Conservation (phyloP, 1,140 invertebrate species). For the Notospermus geniculatus region DNA sequence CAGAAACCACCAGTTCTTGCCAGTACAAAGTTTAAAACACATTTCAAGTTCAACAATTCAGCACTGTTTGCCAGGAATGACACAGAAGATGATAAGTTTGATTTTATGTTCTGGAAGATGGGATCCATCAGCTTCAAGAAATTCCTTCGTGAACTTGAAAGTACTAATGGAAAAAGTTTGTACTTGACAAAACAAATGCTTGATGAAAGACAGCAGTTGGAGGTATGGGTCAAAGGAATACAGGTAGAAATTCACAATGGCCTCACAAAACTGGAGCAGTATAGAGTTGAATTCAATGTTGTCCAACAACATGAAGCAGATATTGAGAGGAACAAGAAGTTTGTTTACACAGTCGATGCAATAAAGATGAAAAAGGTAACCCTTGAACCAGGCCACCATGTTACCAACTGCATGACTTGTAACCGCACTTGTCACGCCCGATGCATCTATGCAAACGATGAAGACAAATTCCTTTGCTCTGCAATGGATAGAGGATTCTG, state of each 20-base stretch:
- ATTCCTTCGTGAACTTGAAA: constrained; percentile 23
- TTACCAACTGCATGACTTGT: constrained; percentile 30
- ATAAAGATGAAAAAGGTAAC: constrained; percentile 8
- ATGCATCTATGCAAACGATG: constrained; percentile 16
- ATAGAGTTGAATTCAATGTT: constrained; percentile 15
- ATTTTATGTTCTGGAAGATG: constrained; percentile 27
- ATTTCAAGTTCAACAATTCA: constrained; percentile 13
- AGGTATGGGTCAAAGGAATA: constrained; percentile 17
- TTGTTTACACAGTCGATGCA: constrained; percentile 17
- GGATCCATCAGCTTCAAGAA: constrained; percentile 19
- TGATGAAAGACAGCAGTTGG: constrained; percentile 11
- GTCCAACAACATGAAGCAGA: constrained; percentile 19
- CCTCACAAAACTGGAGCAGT: constrained; percentile 13
- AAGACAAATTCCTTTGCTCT: too few species aligned
- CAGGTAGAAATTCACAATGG: constrained; percentile 17
- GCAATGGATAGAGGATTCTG: too few species aligned
- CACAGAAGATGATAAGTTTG: neutral
- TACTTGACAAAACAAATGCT: constrained; percentile 22
- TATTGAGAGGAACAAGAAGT: constrained; percentile 28
- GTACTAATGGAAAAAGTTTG: constrained; percentile 21
- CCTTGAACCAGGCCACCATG: constrained; percentile 19
- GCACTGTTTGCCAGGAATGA: constrained; percentile 16
- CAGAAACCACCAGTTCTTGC: constrained; percentile 22
- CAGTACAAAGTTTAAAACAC: constrained; percentile 13
- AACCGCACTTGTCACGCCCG: constrained; percentile 28